Evolutionary conservation across 2,888 invertebrate genomes (phyloP).

Genomic region (Orthosia cruda): DNA sequence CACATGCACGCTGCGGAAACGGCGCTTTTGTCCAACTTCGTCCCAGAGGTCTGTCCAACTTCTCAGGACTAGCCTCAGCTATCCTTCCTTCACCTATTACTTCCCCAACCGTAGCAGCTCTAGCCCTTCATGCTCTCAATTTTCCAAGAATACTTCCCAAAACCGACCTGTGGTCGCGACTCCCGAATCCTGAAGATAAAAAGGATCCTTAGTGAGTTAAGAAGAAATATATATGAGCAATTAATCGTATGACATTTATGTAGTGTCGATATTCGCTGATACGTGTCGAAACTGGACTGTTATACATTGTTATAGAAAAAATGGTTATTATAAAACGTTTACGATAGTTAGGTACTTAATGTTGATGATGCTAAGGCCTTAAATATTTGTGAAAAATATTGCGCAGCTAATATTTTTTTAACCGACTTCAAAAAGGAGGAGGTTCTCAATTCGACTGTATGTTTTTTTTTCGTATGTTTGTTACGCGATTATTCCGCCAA

Average conservation of each 20-base stretch:
- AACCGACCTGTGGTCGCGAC: slow-evolving; percentile 86
- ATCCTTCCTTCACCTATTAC: slow-evolving; percentile 80
- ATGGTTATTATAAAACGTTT: slow-evolving; percentile 2
- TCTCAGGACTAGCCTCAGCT: slow-evolving; percentile 68
- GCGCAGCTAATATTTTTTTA: background rate
- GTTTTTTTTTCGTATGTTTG: no score
- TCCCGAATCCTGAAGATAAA: slow-evolving; percentile 81
- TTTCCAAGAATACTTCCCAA: slow-evolving; percentile 87
- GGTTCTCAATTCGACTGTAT: no score
- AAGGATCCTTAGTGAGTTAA: slow-evolving; percentile 77
- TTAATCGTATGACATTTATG: slow-evolving; percentile 38
- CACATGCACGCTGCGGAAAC: slow-evolving; percentile 89
- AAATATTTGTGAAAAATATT: slow-evolving; percentile 13
- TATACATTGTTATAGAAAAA: slow-evolving; percentile 37
- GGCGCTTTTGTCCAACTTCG: slow-evolving; percentile 89
- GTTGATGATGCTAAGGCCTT: slow-evolving; percentile 15
- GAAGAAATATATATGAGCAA: slow-evolving; percentile 47
- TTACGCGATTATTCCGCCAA: no score
- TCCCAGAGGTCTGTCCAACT: slow-evolving; percentile 75
- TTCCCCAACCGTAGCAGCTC: slow-evolving; percentile 80
- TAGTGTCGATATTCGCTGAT: slow-evolving; percentile 42
- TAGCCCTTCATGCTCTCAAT: slow-evolving; percentile 85
- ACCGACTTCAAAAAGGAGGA: no score
- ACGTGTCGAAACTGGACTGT: slow-evolving; percentile 16
- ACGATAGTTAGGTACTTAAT: slow-evolving; percentile 15